Evolutionary conservation across 2,113 vertebrate species (phyloP).

Genomic region (Bombycilla garrulus): DNA sequence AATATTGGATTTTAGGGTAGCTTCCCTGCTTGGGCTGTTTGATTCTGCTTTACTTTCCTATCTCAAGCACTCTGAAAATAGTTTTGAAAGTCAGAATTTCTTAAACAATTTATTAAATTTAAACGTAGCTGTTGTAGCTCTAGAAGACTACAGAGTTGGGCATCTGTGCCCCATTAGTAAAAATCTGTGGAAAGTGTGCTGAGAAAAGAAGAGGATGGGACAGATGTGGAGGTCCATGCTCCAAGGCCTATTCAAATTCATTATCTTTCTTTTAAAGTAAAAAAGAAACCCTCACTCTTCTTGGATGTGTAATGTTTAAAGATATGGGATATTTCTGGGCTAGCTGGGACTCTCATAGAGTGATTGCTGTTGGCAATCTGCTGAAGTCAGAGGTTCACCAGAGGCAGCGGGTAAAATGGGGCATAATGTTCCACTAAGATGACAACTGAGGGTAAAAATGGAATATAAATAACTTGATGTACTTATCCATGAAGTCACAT

Average conservation of each 20-base stretch:
- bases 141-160: not conserved
- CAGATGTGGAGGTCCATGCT: not conserved
- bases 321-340: not conserved
- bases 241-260: not conserved
- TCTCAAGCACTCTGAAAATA: not conserved
- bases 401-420: not conserved
- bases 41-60: not conserved
- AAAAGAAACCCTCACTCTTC: not conserved
- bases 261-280: not conserved
- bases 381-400: not conserved
- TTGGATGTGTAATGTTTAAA: not conserved
- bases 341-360: not conserved
- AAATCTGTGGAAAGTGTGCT: not conserved
- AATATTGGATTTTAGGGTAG: not conserved
- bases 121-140: not conserved
- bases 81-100: not conserved
- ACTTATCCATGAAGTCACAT: not conserved
- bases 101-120: not conserved
- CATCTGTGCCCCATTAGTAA: not conserved
- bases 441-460: not conserved
- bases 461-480: not conserved
- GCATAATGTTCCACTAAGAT: not conserved
- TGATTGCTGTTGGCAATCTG: not conserved
- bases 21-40: not conserved
- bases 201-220: not conserved